phyloP scores from a whole-genome alignment of 1,140 invertebrate species.

The Drosophila nigromelanica region DNA sequence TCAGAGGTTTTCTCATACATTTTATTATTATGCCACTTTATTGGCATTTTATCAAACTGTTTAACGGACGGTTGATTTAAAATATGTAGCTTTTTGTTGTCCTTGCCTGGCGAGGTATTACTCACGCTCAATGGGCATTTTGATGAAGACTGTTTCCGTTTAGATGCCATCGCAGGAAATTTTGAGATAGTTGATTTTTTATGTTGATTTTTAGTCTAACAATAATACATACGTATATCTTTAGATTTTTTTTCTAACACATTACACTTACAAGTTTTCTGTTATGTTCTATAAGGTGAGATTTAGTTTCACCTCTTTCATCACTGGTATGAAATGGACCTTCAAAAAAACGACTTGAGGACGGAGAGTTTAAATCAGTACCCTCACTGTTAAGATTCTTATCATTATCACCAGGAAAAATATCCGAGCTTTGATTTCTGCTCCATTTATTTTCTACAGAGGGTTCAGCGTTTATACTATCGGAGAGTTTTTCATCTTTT shows the following conservation, averaged over 20 bases:
- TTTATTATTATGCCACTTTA: constrained; percentile 62
- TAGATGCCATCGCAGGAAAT: constrained; percentile 63
- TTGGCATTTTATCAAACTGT: constrained; percentile 47
- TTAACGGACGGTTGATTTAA: constrained; percentile 70
- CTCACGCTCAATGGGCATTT: constrained; percentile 60
- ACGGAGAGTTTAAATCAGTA: constrained; percentile 41
- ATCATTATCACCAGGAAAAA: constrained; percentile 49
- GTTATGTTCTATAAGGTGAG: constrained; percentile 63
- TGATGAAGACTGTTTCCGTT: constrained; percentile 70
- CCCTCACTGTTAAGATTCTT: constrained; percentile 56
- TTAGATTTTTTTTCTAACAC: neutral
- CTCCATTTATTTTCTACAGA: constrained; percentile 45
- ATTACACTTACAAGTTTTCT: constrained; percentile 66
- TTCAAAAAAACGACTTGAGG: constrained; percentile 52
- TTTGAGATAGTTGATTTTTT: constrained; percentile 75
- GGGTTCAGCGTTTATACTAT: constrained; percentile 43
- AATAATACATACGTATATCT: constrained; percentile 22
- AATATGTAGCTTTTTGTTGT: constrained; percentile 69
- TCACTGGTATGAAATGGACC: constrained; percentile 83
- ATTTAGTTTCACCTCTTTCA: constrained; percentile 66
- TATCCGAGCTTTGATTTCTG: constrained; percentile 30
- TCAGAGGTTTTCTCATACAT: constrained; percentile 58
- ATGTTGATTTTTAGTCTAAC: constrained; percentile 72
- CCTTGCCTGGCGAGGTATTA: constrained; percentile 67
- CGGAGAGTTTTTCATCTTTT: constrained; percentile 46